Base-by-base conservation (phyloP, 2,888 invertebrate genomes). In the Argyresthia albistria region DNA sequence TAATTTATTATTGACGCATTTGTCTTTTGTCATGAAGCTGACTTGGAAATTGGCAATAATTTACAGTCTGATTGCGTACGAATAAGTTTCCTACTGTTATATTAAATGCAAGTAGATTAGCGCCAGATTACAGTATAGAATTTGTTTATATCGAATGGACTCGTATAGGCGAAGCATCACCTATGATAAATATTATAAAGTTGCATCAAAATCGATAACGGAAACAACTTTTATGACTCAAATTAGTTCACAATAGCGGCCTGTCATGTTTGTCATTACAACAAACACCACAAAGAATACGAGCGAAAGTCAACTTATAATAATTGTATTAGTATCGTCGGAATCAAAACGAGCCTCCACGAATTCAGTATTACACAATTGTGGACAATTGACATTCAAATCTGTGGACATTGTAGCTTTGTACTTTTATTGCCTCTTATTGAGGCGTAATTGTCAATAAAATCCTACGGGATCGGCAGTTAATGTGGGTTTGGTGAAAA, bases 401-500 rank as follows among this genome's bases (percentile, higher is more conserved):
- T 87, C 83, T 73, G 80, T 80, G 83, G 83, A 77, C 83, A 80
- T 81, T 77, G 80, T 67, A 72, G 80, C 82, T 78, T 87, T 87
- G 87, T 87, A 75, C 71, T 65, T 86, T 87, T 87, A 87, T 87
- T 87, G 82, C 80, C 80, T 72, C 77, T 86, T 82, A 87, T 87
- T 87, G 86, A 82, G 73, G 73, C 79, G 80, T 87, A 87, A 87
- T 87, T 87, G 86, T 82, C 86, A 84, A 87, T 87, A 87, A 86
- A 87, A 86, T 84, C 72, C 82, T 82, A 83, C 80, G 83, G 86
- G 87, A 84, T 79, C 74, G 76, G 74, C 79, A 73, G 79, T 84
- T 83, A 86, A 87, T 87, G 86, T 87, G 87, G 87, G 87, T 86
- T 86, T 87, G 82, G 86, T 83, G 80, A 64, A 83, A 87, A 86